Evolutionary conservation across 2,113 vertebrate species (phyloP).

Genomic region (Cacatua alba): DNA sequence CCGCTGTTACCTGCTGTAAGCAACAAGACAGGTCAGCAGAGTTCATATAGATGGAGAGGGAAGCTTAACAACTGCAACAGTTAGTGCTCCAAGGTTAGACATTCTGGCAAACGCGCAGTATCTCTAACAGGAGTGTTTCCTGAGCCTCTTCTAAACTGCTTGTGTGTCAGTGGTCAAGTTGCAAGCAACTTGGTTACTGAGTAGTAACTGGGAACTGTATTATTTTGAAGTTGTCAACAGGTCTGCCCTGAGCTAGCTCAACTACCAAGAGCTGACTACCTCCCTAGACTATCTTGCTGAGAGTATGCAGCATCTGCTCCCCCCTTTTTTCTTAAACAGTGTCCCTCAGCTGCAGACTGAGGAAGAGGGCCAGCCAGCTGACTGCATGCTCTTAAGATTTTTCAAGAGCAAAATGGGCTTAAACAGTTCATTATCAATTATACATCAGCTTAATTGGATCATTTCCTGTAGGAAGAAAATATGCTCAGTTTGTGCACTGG

Average conservation of each 20-base stretch:
- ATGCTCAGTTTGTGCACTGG: conserved; percentile 30
- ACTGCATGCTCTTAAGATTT: background rate
- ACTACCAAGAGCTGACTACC: background rate
- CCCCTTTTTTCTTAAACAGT: background rate
- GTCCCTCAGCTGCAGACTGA: background rate
- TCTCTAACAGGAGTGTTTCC: fast-evolving
- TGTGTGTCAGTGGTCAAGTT: background rate
- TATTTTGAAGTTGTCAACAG: background rate
- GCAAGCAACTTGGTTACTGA: background rate
- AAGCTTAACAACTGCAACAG: background rate
- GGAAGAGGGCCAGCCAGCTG: background rate
- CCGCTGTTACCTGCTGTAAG: background rate
- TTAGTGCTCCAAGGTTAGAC: background rate
- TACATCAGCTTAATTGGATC: conserved; percentile 52
- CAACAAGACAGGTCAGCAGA: background rate
- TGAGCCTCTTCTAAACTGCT: fast-evolving
- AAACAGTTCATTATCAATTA: conserved; percentile 69
- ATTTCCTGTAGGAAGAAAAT: conserved; percentile 71
- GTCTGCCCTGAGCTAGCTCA: background rate
- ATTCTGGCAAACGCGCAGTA: fast-evolving
- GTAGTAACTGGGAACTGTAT: background rate
- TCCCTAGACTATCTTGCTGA: background rate
- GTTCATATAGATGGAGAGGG: background rate
- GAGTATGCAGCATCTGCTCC: background rate
- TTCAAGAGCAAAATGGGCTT: conserved; percentile 53